Conservation (phyloP, 2,888 invertebrate species). For the Stenichneumon culpator region DNA sequence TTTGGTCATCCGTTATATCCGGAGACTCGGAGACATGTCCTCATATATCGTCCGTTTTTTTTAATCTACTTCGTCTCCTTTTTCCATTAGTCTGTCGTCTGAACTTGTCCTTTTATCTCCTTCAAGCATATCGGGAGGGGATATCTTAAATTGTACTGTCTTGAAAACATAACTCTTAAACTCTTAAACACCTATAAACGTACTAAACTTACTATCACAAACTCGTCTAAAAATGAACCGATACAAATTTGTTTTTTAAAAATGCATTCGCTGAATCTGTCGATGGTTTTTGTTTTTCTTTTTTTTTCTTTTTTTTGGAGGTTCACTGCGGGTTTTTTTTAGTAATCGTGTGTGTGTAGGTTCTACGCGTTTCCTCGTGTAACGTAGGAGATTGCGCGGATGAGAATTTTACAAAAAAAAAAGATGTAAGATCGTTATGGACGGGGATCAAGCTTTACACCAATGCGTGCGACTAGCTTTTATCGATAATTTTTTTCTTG, state of each 20-base stretch:
- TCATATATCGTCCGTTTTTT: conserved; percentile 24
- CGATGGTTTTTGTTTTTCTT: conserved; percentile 39
- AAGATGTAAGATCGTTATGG: conserved; percentile 11
- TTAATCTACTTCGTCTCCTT: conserved; percentile 21
- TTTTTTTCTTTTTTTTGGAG: too few species aligned
- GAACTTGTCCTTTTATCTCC: conserved; percentile 7
- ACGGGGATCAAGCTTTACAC: conserved; percentile 41
- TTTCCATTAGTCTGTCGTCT: not conserved
- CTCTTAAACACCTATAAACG: conserved; percentile 61
- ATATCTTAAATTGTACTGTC: conserved; percentile 60
- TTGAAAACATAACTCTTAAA: conserved; percentile 62
- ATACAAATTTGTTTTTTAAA: conserved; percentile 50
- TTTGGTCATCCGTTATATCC: conserved; percentile 11
- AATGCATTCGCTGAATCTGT: conserved; percentile 56
- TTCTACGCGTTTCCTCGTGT: not conserved
- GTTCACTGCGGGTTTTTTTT: conserved; percentile 13
- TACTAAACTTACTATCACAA: conserved; percentile 75
- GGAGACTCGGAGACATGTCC: conserved; percentile 20
- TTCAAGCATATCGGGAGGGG: conserved; percentile 13
- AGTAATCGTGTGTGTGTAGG: conserved; percentile 10
- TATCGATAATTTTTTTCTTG: conserved; percentile 19
- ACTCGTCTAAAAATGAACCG: conserved; percentile 68
- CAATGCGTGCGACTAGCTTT: conserved; percentile 40
- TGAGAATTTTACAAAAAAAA: conserved; percentile 23
- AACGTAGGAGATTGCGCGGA: not conserved